Evolutionary conservation across 2,888 invertebrate species (phyloP).

Genomic region (Eurois occulta): DNA sequence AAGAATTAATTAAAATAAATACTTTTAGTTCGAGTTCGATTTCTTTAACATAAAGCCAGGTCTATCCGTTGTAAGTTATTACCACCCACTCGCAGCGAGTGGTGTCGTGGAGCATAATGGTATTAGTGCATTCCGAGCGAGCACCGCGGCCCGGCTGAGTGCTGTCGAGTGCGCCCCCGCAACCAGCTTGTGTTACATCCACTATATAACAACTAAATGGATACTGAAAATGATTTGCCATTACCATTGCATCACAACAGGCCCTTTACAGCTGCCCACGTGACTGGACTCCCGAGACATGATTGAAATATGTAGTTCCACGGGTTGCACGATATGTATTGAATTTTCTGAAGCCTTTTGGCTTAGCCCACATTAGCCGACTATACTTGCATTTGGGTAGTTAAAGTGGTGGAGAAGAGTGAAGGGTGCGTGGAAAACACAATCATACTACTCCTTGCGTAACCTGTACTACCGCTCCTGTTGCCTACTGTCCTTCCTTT

Average conservation of each 20-base stretch:
- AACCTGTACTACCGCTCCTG: neutral
- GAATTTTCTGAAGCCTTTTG: neutral
- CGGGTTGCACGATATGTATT: neutral
- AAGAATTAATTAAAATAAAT: neutral
- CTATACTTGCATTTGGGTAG: neutral
- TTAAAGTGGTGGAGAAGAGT: too few relatives aligned
- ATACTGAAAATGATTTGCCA: conserved; percentile 38
- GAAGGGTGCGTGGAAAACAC: neutral
- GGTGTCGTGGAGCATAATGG: conserved; percentile 79
- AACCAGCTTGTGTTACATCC: conserved; percentile 35
- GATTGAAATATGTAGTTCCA: too few relatives aligned
- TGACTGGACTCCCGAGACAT: neutral
- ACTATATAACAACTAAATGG: conserved; percentile 36
- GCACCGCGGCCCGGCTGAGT: conserved; percentile 47
- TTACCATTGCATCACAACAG: conserved; percentile 34
- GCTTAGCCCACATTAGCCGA: neutral
- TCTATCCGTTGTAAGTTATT: conserved; percentile 68
- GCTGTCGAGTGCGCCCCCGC: conserved; percentile 63
- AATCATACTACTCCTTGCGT: neutral
- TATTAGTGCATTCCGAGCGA: conserved; percentile 81
- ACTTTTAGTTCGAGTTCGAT: neutral
- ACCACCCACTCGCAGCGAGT: conserved; percentile 78
- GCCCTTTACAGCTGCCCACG: conserved; percentile 1
- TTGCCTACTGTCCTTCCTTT: neutral
- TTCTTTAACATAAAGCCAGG: conserved; percentile 37